A percentile compares a stretch with the other conserved stretches of the same genome.
Evolutionary conservation across 2,888 invertebrate species (phyloP).

Genomic region (Agriopis aurantiaria): DNA sequence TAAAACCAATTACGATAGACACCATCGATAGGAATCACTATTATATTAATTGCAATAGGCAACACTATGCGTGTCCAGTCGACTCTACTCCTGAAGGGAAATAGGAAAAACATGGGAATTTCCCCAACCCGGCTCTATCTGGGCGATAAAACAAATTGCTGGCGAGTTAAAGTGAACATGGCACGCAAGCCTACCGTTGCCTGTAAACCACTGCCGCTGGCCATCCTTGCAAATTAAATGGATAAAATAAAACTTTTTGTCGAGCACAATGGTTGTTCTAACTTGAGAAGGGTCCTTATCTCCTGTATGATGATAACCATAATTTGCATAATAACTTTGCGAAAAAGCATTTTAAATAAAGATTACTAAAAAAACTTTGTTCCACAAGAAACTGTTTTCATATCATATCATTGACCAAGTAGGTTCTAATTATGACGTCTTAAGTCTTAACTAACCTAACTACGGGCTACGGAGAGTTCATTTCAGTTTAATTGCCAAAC

Average conservation of each 20-base stretch:
- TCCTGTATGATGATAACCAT: not conserved
- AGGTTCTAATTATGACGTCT: too few species aligned
- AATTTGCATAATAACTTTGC: too few species aligned
- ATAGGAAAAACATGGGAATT: constrained; percentile 16
- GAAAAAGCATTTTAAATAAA: too few species aligned
- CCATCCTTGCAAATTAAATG: not conserved
- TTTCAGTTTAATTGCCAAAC: constrained; percentile 14
- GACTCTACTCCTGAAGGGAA: not conserved
- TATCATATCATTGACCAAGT: too few species aligned
- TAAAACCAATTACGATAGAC: not conserved
- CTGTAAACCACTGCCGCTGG: not conserved
- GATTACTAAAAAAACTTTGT: too few species aligned
- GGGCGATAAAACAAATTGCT: constrained; percentile 24
- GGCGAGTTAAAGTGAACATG: constrained; percentile 14
- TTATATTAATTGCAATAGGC: not conserved
- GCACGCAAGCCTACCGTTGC: constrained; percentile 4
- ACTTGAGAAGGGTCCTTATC: not conserved
- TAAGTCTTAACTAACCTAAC: too few species aligned
- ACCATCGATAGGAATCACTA: not conserved
- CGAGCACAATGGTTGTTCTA: not conserved
- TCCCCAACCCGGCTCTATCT: constrained; percentile 9
- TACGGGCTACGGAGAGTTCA: not conserved
- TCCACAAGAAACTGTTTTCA: too few species aligned
- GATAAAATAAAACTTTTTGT: not conserved
- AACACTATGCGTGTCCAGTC: constrained; percentile 18